Evolutionary conservation across 92 coral and sea anemone species (phyloP).

Genomic region (Porites cylindrica): DNA sequence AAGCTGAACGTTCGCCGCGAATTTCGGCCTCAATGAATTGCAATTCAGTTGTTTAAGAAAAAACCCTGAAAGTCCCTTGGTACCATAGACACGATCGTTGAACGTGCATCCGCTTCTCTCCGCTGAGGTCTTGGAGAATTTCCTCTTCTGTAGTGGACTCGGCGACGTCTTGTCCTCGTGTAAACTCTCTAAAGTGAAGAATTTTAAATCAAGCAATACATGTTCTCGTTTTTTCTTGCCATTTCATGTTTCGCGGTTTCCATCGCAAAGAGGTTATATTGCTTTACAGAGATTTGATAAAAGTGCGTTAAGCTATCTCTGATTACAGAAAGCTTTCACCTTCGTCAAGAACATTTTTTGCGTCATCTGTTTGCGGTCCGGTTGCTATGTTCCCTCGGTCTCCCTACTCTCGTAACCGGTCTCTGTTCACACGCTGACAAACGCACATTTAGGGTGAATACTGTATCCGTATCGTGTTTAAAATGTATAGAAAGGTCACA

Average conservation of each 20-base stretch:
- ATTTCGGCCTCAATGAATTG: background rate
- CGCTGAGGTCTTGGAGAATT: constrained; percentile 35
- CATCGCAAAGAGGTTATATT: background rate
- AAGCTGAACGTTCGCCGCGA: constrained; percentile 21
- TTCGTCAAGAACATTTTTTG: too few relatives aligned
- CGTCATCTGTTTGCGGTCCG: too few relatives aligned
- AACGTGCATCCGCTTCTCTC: constrained; percentile 44
- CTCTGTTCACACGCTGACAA: too few relatives aligned
- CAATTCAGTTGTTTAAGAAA: background rate
- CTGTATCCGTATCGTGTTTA: too few relatives aligned
- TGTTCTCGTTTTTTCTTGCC: background rate
- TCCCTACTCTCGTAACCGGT: too few relatives aligned
- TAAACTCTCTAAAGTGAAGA: constrained; percentile 10
- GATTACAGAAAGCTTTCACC: too few relatives aligned
- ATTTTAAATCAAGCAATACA: background rate
- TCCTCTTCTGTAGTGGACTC: background rate
- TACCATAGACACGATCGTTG: constrained; percentile 51
- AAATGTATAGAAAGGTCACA: too few relatives aligned
- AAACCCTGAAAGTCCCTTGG: constrained; percentile 42
- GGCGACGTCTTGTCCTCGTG: constrained; percentile 34
- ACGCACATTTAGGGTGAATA: too few relatives aligned
- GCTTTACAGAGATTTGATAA: too few relatives aligned
- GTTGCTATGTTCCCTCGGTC: too few relatives aligned
- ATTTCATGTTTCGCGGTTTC: background rate
- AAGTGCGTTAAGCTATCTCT: too few relatives aligned